phyloP scores from a whole-genome alignment of 92 coral and sea anemone genomes.

The Epizoanthus scotinus region DNA sequence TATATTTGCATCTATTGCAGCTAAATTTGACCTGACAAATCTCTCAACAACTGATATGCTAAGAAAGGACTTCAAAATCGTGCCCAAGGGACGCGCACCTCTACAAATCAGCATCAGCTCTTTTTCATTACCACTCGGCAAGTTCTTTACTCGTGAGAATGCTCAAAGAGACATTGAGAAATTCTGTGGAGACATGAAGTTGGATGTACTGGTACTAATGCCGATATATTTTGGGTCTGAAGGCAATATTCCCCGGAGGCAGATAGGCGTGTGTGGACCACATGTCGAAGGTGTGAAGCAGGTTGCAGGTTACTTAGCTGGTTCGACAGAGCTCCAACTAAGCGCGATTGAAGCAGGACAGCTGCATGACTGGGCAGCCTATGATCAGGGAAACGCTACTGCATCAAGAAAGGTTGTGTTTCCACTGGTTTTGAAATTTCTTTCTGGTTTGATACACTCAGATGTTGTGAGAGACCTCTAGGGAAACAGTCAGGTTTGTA shows the following conservation, averaged over 20 bases:
- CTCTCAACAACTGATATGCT: slow-evolving; percentile 68
- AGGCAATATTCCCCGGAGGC: slow-evolving; percentile 74
- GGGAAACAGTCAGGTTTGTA: no score
- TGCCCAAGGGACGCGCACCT: slow-evolving; percentile 43
- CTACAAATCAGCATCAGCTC: slow-evolving; percentile 72
- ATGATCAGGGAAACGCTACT: slow-evolving; percentile 65
- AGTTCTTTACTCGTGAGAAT: slow-evolving; percentile 57
- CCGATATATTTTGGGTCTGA: slow-evolving; percentile 60
- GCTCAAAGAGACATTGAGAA: slow-evolving; percentile 39
- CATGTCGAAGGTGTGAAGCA: slow-evolving; percentile 25
- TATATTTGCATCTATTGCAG: slow-evolving; percentile 40
- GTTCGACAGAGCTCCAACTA: slow-evolving; percentile 49
- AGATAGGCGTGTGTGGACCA: slow-evolving; percentile 74
- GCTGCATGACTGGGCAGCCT: slow-evolving; percentile 49
- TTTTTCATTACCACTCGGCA: slow-evolving; percentile 52
- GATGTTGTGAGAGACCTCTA: background rate
- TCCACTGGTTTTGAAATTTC: slow-evolving; percentile 68
- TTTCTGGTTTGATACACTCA: background rate
- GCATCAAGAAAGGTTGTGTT: slow-evolving; percentile 81
- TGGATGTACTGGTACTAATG: slow-evolving; percentile 73
- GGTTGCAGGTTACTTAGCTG: slow-evolving; percentile 48
- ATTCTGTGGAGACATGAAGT: slow-evolving; percentile 49
- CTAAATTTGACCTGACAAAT: slow-evolving; percentile 74
- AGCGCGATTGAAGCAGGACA: slow-evolving; percentile 23
- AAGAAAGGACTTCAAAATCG: slow-evolving; percentile 82